Percentiles rank a stretch among this genome's conserved stretches.
These are phyloP conservation scores for Alaudala cheleensis DNA, from an alignment of 2,113 vertebrate genomes.

Conservation along the genomic window DNA sequence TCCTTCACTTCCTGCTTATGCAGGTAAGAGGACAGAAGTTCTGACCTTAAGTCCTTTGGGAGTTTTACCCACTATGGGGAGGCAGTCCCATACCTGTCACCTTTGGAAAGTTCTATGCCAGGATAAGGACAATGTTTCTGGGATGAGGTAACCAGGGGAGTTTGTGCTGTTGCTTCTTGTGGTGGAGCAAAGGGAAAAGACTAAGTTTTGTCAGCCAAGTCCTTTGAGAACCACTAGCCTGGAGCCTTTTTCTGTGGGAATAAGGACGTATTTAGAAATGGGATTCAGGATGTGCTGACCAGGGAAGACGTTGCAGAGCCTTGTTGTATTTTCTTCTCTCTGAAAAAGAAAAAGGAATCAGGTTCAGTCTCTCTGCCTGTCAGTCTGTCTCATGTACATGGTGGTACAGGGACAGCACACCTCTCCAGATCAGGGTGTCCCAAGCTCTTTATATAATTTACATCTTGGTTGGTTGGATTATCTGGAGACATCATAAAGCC, in stretches of 20 bases:
- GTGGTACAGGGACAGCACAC: neutral
- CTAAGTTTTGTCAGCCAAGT: neutral
- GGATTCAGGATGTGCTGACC: neutral
- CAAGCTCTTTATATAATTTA: neutral
- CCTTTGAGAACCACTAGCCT: neutral
- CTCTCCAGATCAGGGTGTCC: neutral
- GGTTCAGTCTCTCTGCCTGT: neutral
- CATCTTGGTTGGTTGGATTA: neutral
- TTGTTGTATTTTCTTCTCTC: neutral
- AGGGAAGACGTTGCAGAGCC: neutral
- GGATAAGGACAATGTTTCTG: neutral
- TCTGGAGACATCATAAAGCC: neutral
- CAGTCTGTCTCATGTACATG: neutral
- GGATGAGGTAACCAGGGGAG: neutral
- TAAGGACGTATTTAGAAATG: neutral
- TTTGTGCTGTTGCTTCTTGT: neutral
- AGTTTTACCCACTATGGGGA: neutral
- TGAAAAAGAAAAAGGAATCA: neutral
- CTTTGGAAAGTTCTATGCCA: neutral
- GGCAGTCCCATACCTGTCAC: neutral
- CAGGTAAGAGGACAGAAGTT: neutral
- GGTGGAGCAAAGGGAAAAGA: neutral
- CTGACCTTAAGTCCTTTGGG: fast-evolving
- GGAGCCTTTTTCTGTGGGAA: neutral
- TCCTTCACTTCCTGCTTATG: neutral